These are phyloP conservation scores for Xylota segnis DNA, from an alignment of 2,888 invertebrate species.

Conservation along the genomic window DNA sequence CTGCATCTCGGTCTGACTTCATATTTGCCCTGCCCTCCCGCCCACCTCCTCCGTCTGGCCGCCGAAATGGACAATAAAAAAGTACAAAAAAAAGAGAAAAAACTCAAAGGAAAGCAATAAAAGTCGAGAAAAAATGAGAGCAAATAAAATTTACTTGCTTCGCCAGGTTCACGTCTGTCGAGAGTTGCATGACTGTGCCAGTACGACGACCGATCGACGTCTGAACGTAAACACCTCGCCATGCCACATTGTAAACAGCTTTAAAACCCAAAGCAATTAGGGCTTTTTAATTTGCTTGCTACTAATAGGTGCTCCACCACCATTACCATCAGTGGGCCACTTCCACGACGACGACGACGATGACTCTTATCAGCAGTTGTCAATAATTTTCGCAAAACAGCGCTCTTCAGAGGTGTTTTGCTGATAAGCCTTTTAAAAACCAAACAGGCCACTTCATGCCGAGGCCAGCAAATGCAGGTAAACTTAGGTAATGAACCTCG, in stretches of 20 bases:
- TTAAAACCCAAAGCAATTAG: conserved; percentile 32
- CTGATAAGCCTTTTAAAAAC: conserved; percentile 5
- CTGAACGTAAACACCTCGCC: conserved; percentile 13
- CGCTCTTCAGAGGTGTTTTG: conserved; percentile 17
- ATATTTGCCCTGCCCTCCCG: background rate
- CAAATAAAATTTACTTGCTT: conserved; percentile 17
- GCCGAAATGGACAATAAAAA: background rate
- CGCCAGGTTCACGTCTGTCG: conserved; percentile 5
- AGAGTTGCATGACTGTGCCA: background rate
- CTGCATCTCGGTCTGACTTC: conserved; percentile 29
- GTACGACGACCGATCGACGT: background rate
- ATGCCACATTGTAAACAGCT: conserved; percentile 7
- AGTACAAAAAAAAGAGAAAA: conserved; percentile 12
- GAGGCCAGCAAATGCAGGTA: background rate
- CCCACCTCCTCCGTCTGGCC: background rate
- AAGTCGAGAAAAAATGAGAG: conserved; percentile 13
- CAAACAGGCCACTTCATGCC: background rate
- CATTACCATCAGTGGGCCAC: background rate
- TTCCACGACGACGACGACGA: background rate
- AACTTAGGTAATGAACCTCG: conserved; percentile 7
- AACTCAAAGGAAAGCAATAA: conserved; percentile 16
- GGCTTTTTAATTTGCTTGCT: conserved; percentile 7
- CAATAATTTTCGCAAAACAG: conserved; percentile 19
- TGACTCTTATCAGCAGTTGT: conserved; percentile 20
- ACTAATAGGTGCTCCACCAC: conserved; percentile 1